These are phyloP conservation scores for Psittacula derbiana DNA, from an alignment of 2,797 vertebrate species.

Conservation along the genomic window DNA sequence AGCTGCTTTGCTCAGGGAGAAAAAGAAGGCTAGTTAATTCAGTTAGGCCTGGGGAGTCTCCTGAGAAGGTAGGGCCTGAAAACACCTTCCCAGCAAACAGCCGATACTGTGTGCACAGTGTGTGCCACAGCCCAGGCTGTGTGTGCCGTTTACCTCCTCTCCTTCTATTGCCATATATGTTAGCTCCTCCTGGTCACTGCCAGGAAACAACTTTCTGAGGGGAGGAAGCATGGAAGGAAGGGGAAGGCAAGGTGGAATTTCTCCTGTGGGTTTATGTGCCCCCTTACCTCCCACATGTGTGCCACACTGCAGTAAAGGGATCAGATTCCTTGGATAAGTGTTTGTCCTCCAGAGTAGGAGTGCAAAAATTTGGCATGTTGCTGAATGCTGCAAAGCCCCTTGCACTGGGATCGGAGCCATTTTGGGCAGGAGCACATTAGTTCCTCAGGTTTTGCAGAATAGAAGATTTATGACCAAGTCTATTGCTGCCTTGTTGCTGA, in stretches of 20 bases:
- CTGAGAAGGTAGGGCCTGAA: background rate
- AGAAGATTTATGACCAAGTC: background rate
- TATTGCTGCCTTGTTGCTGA: background rate
- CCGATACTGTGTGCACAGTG: too few relatives aligned
- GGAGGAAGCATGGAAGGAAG: background rate
- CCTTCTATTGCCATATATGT: accelerated
- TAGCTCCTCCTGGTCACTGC: background rate
- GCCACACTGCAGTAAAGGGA: background rate
- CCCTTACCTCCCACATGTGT: background rate
- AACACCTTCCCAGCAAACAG: background rate
- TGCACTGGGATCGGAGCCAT: background rate
- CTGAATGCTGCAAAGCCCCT: background rate
- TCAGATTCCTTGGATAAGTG: background rate
- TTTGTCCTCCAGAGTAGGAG: background rate
- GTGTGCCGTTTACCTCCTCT: background rate
- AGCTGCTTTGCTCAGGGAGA: background rate
- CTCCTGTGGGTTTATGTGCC: background rate
- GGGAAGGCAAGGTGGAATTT: background rate
- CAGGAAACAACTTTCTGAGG: background rate
- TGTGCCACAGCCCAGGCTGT: background rate
- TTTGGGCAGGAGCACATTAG: background rate
- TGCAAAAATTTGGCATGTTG: background rate
- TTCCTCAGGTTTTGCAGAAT: background rate
- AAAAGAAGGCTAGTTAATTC: background rate
- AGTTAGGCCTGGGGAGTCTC: background rate